Evolutionary conservation across 2,797 vertebrate genomes (phyloP).

Genomic region (Rhincodon typus): DNA sequence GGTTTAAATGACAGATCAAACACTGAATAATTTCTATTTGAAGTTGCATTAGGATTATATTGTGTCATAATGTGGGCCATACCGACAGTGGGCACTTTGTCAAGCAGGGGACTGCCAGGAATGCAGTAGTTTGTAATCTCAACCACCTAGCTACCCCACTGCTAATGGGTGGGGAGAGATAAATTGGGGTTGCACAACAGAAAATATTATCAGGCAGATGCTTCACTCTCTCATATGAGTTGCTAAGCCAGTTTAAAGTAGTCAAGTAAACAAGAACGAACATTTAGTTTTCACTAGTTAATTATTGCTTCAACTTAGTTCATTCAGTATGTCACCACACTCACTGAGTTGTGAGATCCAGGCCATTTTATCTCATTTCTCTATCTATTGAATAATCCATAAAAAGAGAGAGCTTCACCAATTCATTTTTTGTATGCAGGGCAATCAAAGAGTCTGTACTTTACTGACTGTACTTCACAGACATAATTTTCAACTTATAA

Average conservation of each 20-base stretch:
- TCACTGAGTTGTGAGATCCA: neutral
- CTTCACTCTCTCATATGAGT: neutral
- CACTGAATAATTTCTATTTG: neutral
- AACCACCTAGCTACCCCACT: neutral
- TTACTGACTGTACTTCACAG: neutral
- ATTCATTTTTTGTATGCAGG: neutral
- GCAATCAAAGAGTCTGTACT: neutral
- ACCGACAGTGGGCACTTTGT: neutral
- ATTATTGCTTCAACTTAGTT: neutral
- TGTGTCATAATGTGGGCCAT: neutral
- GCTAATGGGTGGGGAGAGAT: neutral
- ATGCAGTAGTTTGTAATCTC: neutral
- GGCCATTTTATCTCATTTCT: neutral
- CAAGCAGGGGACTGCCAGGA: neutral
- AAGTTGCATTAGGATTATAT: neutral
- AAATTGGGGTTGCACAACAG: neutral
- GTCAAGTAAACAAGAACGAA: neutral
- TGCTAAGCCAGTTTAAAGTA: neutral
- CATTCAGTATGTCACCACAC: neutral
- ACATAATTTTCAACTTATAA: neutral
- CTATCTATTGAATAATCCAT: neutral
- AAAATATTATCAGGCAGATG: too few relatives aligned
- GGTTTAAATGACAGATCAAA: neutral
- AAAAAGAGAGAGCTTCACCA: neutral
- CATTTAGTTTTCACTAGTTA: neutral